A percentile compares a stretch with the other conserved stretches of the same genome.
Conservation (phyloP, 2,113 vertebrate genomes). For the Phalacrocorax carbo region DNA sequence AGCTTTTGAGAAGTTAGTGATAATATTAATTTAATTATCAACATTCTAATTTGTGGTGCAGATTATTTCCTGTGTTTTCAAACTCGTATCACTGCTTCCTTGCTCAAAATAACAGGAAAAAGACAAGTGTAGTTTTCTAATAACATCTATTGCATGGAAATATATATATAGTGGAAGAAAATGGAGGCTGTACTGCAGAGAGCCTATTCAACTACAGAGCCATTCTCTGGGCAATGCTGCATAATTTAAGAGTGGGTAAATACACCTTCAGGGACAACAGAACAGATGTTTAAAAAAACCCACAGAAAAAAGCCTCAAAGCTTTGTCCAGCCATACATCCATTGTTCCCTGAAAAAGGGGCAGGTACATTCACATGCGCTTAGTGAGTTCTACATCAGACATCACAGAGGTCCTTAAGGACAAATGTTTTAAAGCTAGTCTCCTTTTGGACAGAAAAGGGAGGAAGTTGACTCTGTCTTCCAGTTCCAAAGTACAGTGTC, state of each 20-base stretch:
- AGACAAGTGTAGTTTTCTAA: not conserved
- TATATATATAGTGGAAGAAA: not conserved
- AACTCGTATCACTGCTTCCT: not conserved
- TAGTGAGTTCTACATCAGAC: not conserved
- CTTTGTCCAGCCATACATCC: constrained; percentile 21
- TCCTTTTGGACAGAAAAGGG: constrained; percentile 27
- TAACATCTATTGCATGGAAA: not conserved
- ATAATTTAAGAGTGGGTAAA: constrained; percentile 53
- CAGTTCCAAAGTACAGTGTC: constrained; percentile 50
- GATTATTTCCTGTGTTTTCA: not conserved
- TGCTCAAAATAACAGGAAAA: constrained; percentile 15
- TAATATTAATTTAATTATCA: not conserved
- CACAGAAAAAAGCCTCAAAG: not conserved
- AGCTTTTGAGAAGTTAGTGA: not conserved
- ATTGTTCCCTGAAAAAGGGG: not conserved
- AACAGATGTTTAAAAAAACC: constrained; percentile 3
- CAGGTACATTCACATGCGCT: not conserved
- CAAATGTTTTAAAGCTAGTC: not conserved
- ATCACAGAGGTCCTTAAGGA: constrained; percentile 23
- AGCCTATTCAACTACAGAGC: constrained; percentile 52
- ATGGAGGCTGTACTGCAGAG: not conserved
- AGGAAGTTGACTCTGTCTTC: constrained; percentile 52
- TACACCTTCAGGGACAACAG: constrained; percentile 49
- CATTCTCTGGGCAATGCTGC: constrained; percentile 69
- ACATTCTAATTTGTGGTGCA: constrained; percentile 3